A percentile compares a stretch with the other conserved stretches of the same genome.
These are phyloP conservation scores for Listronotus oregonensis DNA, from an alignment of 1,140 invertebrate genomes.

Conservation along the genomic window DNA sequence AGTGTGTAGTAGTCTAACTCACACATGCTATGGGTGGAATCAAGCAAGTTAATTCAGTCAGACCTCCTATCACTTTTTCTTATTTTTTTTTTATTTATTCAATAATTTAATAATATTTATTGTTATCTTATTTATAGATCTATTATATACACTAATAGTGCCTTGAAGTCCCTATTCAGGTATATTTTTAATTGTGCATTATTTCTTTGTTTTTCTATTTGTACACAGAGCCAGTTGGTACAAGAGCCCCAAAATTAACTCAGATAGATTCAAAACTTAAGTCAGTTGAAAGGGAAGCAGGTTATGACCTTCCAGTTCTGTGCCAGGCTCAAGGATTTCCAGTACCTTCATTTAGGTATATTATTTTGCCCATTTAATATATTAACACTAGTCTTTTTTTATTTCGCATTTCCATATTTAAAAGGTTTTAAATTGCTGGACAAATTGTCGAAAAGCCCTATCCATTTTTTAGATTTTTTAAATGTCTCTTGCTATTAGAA, in stretches of 20 bases:
- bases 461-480: too few species aligned
- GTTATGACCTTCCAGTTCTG: constrained; percentile 55
- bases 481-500: too few species aligned
- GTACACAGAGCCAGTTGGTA: constrained; percentile 69
- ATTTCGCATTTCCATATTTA: too few species aligned
- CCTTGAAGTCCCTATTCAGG: constrained; percentile 32
- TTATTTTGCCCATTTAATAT: too few species aligned
- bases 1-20: too few species aligned
- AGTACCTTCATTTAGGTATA: constrained; percentile 59
- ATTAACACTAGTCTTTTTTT: too few species aligned
- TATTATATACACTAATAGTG: constrained; percentile 50
- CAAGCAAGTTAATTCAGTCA: too few species aligned
- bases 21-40: too few species aligned
- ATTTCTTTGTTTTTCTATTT: neutral
- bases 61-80: too few species aligned
- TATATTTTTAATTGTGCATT: constrained; percentile 19
- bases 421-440: too few species aligned
- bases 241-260: constrained; percentile 70
- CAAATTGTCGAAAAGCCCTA: too few species aligned
- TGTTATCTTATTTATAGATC: constrained; percentile 58
- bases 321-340: constrained; percentile 64
- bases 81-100: neutral
- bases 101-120: neutral
- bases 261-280: constrained; percentile 62
- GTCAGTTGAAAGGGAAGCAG: constrained; percentile 24